phyloP scores from a whole-genome alignment of 1,140 invertebrate genomes.

The Chlorops oryzae region DNA sequence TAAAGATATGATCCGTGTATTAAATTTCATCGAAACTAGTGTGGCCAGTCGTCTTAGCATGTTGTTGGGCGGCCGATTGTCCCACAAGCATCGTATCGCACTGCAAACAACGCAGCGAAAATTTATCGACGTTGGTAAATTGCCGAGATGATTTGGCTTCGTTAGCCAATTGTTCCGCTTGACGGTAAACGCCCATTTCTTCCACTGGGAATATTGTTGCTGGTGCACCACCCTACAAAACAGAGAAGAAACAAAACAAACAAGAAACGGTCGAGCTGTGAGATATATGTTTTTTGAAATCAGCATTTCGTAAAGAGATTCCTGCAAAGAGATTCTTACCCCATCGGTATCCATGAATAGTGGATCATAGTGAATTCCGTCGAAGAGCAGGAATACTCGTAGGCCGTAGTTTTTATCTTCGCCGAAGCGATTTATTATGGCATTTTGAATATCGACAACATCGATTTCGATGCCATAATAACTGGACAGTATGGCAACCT shows the following conservation, averaged over 20 bases:
- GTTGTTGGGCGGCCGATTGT: constrained; percentile 70
- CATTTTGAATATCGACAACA: constrained; percentile 86
- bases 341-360: constrained; percentile 73
- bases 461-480: constrained; percentile 89
- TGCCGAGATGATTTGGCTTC: constrained; percentile 80
- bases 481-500: constrained; percentile 81
- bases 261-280: not conserved
- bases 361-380: constrained; percentile 95
- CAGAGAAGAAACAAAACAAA: too few relatives aligned
- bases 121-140: constrained; percentile 83
- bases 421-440: constrained; percentile 86
- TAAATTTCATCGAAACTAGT: constrained; percentile 81
- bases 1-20: constrained; percentile 43
- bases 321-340: constrained; percentile 51
- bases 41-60: constrained; percentile 81
- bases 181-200: constrained; percentile 64
- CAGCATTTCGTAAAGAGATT: constrained; percentile 8
- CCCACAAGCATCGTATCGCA: constrained; percentile 72
- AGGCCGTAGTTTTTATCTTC: constrained; percentile 82
- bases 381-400: constrained; percentile 86
- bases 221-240: constrained; percentile 62
- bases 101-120: constrained; percentile 73
- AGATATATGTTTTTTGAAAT: too few relatives aligned
- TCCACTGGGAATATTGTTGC: constrained; percentile 74
- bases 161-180: constrained; percentile 76